A percentile compares a stretch with the other conserved stretches of the same genome.
phyloP scores from a whole-genome alignment of 2,888 invertebrate genomes.

The Sinelater perroti region DNA sequence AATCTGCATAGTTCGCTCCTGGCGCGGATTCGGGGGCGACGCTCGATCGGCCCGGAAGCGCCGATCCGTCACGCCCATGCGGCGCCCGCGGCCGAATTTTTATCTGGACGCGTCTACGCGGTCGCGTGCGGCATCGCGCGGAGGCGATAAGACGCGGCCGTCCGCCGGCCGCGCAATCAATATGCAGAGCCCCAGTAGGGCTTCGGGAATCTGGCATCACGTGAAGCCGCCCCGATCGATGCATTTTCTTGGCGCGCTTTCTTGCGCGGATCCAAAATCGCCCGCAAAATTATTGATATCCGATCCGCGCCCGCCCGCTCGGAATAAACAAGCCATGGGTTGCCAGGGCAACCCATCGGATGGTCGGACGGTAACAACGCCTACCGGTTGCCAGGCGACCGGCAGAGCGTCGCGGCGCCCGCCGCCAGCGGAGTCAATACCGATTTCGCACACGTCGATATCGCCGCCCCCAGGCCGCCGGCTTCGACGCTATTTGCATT shows the following conservation, averaged over 20 bases:
- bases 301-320: slow-evolving; percentile 40
- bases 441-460: slow-evolving; percentile 43
- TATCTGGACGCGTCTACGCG: slow-evolving; percentile 9
- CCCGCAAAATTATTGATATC: slow-evolving; percentile 43
- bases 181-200: slow-evolving; percentile 45
- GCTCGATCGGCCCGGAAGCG: too few species aligned
- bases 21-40: too few species aligned
- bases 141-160: slow-evolving; percentile 32
- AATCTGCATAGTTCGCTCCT: too few species aligned
- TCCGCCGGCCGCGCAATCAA: slow-evolving; percentile 45
- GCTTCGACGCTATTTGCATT: slow-evolving; percentile 44
- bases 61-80: too few species aligned
- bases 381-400: slow-evolving; percentile 53
- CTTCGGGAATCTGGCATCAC: slow-evolving; percentile 45
- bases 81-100: background rate
- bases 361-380: slow-evolving; percentile 51
- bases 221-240: slow-evolving; percentile 31
- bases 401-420: slow-evolving; percentile 55
- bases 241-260: slow-evolving; percentile 35
- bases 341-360: slow-evolving; percentile 56
- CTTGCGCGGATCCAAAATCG: slow-evolving; percentile 36
- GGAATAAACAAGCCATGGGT: slow-evolving; percentile 50
- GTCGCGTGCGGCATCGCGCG: background rate
- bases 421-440: slow-evolving; percentile 48
- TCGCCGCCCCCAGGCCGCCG: too few species aligned